Evolutionary conservation across 2,888 invertebrate species (phyloP).

Genomic region (Lepidochrysops patricia): DNA sequence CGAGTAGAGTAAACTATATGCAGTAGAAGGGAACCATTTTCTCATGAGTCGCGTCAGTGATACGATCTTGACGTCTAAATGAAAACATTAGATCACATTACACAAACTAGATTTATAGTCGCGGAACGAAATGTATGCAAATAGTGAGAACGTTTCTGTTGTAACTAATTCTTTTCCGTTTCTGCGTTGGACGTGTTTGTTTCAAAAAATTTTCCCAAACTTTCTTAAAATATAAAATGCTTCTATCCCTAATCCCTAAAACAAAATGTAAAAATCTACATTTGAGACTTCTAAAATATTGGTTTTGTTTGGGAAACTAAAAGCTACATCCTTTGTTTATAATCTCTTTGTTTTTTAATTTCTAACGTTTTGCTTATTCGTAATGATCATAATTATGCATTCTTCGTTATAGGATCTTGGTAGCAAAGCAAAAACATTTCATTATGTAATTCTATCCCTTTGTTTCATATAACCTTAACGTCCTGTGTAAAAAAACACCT

Average conservation of each 20-base stretch:
- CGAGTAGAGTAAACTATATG: constrained; percentile 46
- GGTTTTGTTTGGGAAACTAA: too few relatives aligned
- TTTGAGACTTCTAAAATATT: too few relatives aligned
- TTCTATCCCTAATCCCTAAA: too few relatives aligned
- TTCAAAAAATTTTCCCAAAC: not conserved
- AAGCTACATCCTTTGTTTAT: not conserved
- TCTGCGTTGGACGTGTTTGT: not conserved
- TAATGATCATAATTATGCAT: not conserved
- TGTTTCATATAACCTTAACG: not conserved
- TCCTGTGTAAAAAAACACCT: not conserved
- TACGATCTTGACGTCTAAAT: constrained; percentile 17
- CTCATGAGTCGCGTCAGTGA: constrained; percentile 39
- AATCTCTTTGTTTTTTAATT: too few relatives aligned
- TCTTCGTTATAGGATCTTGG: not conserved
- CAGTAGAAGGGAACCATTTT: constrained; percentile 48
- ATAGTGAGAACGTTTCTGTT: not conserved
- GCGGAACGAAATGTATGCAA: not conserved
- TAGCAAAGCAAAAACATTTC: not conserved
- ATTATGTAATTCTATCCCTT: not conserved
- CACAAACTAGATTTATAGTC: not conserved
- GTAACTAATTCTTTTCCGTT: not conserved
- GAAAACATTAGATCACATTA: constrained; percentile 3
- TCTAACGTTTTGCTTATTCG: not conserved
- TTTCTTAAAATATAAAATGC: not conserved
- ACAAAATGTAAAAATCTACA: too few relatives aligned